phyloP scores from a whole-genome alignment of 53 echinoderm and acorn worm species.

The Henricia sp. region DNA sequence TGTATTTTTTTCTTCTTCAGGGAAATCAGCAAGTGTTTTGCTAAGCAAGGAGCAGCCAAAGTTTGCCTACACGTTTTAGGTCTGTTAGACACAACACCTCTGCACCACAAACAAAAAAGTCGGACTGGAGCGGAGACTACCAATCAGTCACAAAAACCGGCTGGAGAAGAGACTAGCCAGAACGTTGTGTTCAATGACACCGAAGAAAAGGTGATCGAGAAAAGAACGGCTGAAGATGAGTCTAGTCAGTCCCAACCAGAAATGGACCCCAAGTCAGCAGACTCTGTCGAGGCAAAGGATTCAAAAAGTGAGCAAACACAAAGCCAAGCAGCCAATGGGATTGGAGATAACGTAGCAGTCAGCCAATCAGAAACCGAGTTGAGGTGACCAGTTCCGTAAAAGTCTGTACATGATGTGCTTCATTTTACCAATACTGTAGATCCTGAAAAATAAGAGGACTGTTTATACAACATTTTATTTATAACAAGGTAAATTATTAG shows the following conservation, averaged over 20 bases:
- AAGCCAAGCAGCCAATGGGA: neutral
- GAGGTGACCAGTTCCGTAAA: neutral
- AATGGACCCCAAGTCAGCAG: neutral
- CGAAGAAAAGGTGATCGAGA: neutral
- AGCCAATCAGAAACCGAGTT: conserved; percentile 12
- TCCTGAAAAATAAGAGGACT: too few relatives aligned
- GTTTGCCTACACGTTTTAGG: conserved; percentile 74
- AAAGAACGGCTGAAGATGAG: conserved; percentile 20
- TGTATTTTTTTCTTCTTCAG: conserved; percentile 29
- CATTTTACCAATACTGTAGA: too few relatives aligned
- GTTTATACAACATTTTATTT: too few relatives aligned
- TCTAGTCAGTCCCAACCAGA: neutral
- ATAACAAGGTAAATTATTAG: too few relatives aligned
- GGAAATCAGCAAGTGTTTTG: conserved; percentile 73
- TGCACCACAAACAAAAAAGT: conserved; percentile 24
- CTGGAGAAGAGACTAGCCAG: conserved; percentile 25
- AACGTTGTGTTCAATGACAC: neutral
- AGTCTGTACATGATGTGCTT: too few relatives aligned
- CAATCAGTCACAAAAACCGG: neutral
- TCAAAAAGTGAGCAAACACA: too few relatives aligned
- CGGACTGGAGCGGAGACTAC: conserved; percentile 16
- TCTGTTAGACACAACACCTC: conserved; percentile 41
- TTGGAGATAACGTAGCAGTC: neutral
- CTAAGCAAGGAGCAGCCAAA: conserved; percentile 80
- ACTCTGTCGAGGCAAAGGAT: too few relatives aligned